Evolutionary conservation across 2,113 vertebrate species (phyloP).

Genomic region (Osmerus eperlanus): DNA sequence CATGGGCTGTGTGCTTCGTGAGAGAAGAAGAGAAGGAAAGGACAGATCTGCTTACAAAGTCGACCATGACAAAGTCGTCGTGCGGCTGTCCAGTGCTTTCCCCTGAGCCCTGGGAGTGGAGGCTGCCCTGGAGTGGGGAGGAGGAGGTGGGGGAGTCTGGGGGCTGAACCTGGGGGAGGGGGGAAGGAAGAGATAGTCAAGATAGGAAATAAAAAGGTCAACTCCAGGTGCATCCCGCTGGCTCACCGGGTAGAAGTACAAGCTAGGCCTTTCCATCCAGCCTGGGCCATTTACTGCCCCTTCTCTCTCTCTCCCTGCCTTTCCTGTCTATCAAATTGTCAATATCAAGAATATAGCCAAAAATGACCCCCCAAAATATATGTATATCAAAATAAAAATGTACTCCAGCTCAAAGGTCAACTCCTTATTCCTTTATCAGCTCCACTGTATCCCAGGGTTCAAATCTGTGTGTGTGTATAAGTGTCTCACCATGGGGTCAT

Average conservation of each 20-base stretch:
- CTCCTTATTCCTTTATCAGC: background rate
- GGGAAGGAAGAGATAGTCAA: no score
- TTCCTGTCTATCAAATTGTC: background rate
- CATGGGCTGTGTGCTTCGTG: background rate
- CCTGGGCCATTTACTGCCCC: no score
- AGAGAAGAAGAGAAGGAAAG: background rate
- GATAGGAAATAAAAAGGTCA: no score
- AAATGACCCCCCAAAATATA: no score
- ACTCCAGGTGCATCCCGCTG: no score
- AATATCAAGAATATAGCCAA: no score
- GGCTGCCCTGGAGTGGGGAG: conserved; percentile 89
- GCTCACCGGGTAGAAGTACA: no score
- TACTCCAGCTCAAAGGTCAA: background rate
- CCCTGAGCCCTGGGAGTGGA: conserved; percentile 88
- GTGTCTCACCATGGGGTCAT: conserved; percentile 87
- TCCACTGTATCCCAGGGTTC: background rate
- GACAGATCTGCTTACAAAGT: conserved; percentile 81
- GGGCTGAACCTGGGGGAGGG: conserved; percentile 80
- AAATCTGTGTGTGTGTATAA: background rate
- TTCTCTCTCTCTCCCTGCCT: background rate
- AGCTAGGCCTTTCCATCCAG: no score
- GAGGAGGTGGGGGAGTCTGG: conserved; percentile 82
- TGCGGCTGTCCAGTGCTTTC: conserved; percentile 80
- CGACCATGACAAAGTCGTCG: conserved; percentile 97
- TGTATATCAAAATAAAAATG: no score